Conservation (phyloP, 2,888 invertebrate species). For the Neoitamus cyanurus region DNA sequence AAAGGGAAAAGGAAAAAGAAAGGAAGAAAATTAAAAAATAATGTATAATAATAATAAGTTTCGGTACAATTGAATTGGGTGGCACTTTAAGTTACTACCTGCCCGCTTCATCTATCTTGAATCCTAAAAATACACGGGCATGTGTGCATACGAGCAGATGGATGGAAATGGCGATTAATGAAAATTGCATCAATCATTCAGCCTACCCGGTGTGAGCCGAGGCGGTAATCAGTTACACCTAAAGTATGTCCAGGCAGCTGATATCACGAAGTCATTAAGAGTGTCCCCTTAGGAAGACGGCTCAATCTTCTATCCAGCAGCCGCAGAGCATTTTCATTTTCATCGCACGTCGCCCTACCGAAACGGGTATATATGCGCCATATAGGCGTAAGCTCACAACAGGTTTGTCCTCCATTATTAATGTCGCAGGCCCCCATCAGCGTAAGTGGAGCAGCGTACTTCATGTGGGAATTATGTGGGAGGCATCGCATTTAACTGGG, state of each 20-base stretch:
- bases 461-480: neutral
- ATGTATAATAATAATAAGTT: neutral
- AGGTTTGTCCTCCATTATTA: conserved; percentile 18
- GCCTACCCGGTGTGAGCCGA: neutral
- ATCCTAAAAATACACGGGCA: neutral
- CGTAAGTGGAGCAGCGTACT: neutral
- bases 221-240: neutral
- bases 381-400: neutral
- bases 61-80: no score
- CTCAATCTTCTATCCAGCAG: neutral
- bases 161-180: neutral
- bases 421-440: neutral
- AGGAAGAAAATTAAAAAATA: neutral
- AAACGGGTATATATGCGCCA: neutral
- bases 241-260: neutral
- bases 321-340: neutral
- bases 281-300: neutral
- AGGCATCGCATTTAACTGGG: conserved; percentile 4
- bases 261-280: neutral
- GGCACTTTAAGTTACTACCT: no score
- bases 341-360: neutral
- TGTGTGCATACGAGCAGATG: neutral
- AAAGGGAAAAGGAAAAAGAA: no score
- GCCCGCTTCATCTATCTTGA: neutral
- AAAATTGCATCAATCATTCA: neutral